A percentile compares a stretch with the other conserved stretches of the same genome.
Evolutionary conservation across 2,113 vertebrate species (phyloP).

Genomic region (Sphaerodactylus townsendi): DNA sequence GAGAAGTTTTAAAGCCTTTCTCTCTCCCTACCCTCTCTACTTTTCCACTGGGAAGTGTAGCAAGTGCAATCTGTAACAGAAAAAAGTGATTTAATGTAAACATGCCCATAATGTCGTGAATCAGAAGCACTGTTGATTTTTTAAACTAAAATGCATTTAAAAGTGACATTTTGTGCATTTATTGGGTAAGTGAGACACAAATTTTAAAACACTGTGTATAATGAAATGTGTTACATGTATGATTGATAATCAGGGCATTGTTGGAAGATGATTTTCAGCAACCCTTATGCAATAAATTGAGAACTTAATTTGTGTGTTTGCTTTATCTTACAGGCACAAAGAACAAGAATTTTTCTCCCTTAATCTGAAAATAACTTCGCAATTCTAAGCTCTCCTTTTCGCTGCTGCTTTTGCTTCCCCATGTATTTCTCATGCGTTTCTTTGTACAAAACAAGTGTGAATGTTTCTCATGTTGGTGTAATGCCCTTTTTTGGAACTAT

Average conservation of each 20-base stretch:
- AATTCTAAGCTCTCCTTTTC: constrained; percentile 54
- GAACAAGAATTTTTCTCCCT: constrained; percentile 57
- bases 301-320: constrained; percentile 33
- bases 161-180: neutral
- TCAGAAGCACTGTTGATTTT: too few relatives aligned
- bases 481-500: constrained; percentile 38
- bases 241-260: neutral
- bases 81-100: too few relatives aligned
- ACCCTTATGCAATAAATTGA: neutral
- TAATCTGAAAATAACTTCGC: constrained; percentile 49
- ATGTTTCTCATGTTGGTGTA: constrained; percentile 66
- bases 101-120: too few relatives aligned
- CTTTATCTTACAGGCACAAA: constrained; percentile 61
- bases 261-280: neutral
- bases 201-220: neutral
- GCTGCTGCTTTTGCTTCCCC: constrained; percentile 52
- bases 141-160: too few relatives aligned
- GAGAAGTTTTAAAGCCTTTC: too few relatives aligned
- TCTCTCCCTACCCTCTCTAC: too few relatives aligned
- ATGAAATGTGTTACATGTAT: neutral
- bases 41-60: too few relatives aligned
- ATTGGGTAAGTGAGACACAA: neutral
- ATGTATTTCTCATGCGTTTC: constrained; percentile 55
- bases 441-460: constrained; percentile 69
- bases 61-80: too few relatives aligned